Conservation (phyloP, 2,113 vertebrate genomes). For the Dromiciops gliroides region DNA sequence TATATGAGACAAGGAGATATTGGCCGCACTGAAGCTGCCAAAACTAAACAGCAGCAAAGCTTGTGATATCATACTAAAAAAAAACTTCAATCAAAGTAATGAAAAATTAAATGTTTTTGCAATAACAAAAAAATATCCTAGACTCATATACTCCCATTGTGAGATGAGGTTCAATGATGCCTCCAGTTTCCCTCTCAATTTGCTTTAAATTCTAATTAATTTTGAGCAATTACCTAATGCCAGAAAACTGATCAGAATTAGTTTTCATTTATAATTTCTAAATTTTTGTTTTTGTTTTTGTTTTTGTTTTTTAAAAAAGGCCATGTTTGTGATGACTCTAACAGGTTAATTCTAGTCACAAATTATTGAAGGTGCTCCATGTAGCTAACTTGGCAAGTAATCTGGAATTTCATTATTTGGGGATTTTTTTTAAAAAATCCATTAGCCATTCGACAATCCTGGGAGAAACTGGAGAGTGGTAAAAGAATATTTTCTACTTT, state of each 20-base stretch:
- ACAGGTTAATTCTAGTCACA: conserved; percentile 84
- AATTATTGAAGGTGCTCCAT: conserved; percentile 74
- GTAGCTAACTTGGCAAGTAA: conserved; percentile 59
- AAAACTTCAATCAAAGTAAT: conserved; percentile 90
- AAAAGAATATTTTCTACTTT: conserved; percentile 66
- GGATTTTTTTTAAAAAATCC: conserved; percentile 57
- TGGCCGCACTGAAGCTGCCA: conserved; percentile 96
- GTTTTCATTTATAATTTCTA: conserved; percentile 65
- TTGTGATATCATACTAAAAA: conserved; percentile 88
- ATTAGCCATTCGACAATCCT: conserved; percentile 76
- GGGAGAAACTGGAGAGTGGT: conserved; percentile 35
- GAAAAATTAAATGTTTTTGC: conserved; percentile 87
- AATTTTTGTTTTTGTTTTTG: too few species aligned
- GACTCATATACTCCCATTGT: conserved; percentile 79
- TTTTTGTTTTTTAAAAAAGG: conserved; percentile 71
- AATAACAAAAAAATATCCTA: conserved; percentile 86
- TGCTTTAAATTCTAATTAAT: conserved; percentile 82
- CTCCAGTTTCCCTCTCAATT: conserved; percentile 73
- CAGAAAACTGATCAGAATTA: conserved; percentile 86
- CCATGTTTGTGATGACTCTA: conserved; percentile 84
- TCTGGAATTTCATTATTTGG: conserved; percentile 72
- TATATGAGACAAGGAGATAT: conserved; percentile 99
- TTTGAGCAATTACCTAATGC: conserved; percentile 83
- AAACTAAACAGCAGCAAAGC: conserved; percentile 94
- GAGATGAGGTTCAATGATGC: conserved; percentile 82